Evolutionary conservation across 2,113 vertebrate genomes (phyloP), one percentile per base, ranked within the genome.

Genomic region (Dromiciops gliroides): DNA sequence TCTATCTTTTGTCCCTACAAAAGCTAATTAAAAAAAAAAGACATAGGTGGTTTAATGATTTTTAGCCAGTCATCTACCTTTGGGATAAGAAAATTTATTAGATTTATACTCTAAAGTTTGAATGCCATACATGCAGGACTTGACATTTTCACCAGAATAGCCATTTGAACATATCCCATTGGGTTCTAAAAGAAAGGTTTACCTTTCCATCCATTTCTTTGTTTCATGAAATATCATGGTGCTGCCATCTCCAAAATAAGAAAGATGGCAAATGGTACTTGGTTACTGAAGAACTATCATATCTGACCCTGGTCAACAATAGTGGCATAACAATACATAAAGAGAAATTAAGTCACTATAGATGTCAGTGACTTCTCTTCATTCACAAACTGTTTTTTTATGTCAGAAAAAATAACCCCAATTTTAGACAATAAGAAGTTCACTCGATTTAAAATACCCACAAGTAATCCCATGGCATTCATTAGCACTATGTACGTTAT

Each of bases 21-120:
- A 91, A 89, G 4, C 91, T 31, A 48, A 95, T 83, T 96, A 90
- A 94, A 48, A 75, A 93, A 90, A 94, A 48, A 75, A 93, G 19
- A 44, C n/a, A 91, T 23, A 2, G 0, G 6, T 92, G 67, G 48
- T 93, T 89, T 89, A 8, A 95, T 88, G 14, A 91, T 90, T 75
- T 94, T 95, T 93, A 93, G 92, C 48, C 48, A 60, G 26, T 60
- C 12, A 94, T 9, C 47, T 94, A 96, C 47, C 31, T 24, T 7
- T 88, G 37, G 47, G 0, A 52, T 24, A 11, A 48, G 44, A 48
- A 28, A 51, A 50, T n/a, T 89, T 48, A 89, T 31, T 22, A 67
- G 47, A 91, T 4, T 92, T 92, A 22, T 50, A 52, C 10, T 75
- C 7, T 50, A 93, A 92, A 75, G 50, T 92, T 67, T 92, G 91